Evolutionary conservation across 2,797 vertebrate species (phyloP).

Genomic region (Xyrichtys novacula): DNA sequence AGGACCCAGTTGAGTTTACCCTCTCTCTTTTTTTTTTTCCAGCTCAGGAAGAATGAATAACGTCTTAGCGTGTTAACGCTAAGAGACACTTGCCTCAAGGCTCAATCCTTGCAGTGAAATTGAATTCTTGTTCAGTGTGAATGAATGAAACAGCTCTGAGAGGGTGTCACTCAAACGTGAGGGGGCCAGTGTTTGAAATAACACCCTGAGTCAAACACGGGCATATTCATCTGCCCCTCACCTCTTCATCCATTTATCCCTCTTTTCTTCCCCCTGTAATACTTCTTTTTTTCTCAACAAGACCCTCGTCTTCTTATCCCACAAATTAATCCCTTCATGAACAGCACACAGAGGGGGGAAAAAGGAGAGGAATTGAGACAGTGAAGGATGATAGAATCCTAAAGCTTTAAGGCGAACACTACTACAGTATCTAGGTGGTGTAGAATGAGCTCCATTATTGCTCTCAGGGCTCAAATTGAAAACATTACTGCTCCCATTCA

Average conservation of each 20-base stretch:
- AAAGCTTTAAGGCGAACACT: slow-evolving; percentile 74
- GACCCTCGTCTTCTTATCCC: slow-evolving; percentile 47
- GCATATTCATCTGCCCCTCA: slow-evolving; percentile 62
- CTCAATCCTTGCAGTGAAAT: slow-evolving; percentile 84
- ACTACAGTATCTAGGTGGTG: slow-evolving; percentile 77
- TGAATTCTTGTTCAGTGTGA: slow-evolving; percentile 87
- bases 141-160: slow-evolving; percentile 72
- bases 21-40: slow-evolving; percentile 44
- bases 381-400: slow-evolving; percentile 77
- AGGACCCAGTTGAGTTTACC: slow-evolving; percentile 58
- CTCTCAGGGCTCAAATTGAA: slow-evolving; percentile 84
- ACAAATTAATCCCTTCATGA: slow-evolving; percentile 78
- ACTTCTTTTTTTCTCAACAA: slow-evolving; percentile 39
- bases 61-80: slow-evolving; percentile 83
- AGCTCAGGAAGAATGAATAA: slow-evolving; percentile 81
- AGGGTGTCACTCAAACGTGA: slow-evolving; percentile 64
- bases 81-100: slow-evolving; percentile 73
- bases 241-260: slow-evolving; percentile 67
- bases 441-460: slow-evolving; percentile 84
- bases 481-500: slow-evolving; percentile 83
- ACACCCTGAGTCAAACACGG: slow-evolving; percentile 53
- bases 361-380: slow-evolving; percentile 63
- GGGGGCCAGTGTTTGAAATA: slow-evolving; percentile 56
- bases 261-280: slow-evolving; percentile 36
- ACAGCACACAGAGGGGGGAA: slow-evolving; percentile 51